Evolutionary conservation across 2,797 vertebrate genomes (phyloP), one percentile per base, ranked within the genome.

Genomic region (Epinephelus awoara): DNA sequence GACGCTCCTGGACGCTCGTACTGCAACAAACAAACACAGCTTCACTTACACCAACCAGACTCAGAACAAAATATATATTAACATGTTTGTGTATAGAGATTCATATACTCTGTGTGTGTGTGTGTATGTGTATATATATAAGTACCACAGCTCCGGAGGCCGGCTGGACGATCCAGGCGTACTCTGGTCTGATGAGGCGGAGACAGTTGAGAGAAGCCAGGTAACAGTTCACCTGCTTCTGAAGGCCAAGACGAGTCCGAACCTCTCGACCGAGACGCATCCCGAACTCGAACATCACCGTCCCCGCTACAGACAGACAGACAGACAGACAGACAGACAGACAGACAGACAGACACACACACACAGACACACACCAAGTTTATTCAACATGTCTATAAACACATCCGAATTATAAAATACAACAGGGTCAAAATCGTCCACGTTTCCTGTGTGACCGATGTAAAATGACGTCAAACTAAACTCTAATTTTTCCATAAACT

Each of bases 91-190:
- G 40, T 42, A 25, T 54, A 54, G 5, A 51, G 11, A 51, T 12
- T 23, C 3, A 17, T 47, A 17, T 47, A 15, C 40, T 25, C 2
- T 19, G 2, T 3, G 44, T 52, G 12, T 52, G 10, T 58, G 1
- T 21, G 3, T 19, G 3, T 5, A 44, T 52, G 11, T 52, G 13
- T 58, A 1, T 17, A 18, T 14, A 9, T 18, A 2, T 51, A 3
- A 82, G 54, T 94, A 98, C 97, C 94, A 95, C 94, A 7, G 95
- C 94, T 65, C 97, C 97, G 0, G 96, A 84, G 0, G 94, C 92
- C 0, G 98, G 98, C 88, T 97, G 97, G 47, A 98, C 96, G 34
- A 99, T 98, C 98, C 98, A 99, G 0, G 98, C 98, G 0, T 99
- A 98, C 38, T 99, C 96, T 0, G 97, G 97, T 5, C 96, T 95